Evolutionary conservation across 2,888 invertebrate genomes (phyloP), one percentile per base, ranked within the genome.

Genomic region (Lasioglossum vierecki): DNA sequence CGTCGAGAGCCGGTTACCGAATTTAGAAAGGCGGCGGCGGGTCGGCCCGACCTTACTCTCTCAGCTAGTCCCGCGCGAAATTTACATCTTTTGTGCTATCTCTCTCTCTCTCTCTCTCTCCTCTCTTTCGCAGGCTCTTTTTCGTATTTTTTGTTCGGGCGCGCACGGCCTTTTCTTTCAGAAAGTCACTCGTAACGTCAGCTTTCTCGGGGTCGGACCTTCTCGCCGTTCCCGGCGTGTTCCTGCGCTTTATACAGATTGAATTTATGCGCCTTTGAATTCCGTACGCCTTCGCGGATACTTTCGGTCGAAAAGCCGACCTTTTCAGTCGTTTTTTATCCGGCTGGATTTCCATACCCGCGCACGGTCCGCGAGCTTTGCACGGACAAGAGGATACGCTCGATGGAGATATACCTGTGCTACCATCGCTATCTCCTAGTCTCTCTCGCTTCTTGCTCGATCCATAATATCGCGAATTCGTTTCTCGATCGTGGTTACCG

Each of bases 241-340:
- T 71, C 71, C 72, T 26, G 13, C 44, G 39, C 44, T 72, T 44
- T 72, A 46, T n/a, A 41, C 53, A 44, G 35, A 75, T 79, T 26
- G 79, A 79, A 81, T 78, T 80, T 80, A 80, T 78, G 46, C 44
- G 30, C 70, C 57, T 80, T 60, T 44, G 57, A 71, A 77, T 78
- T 70, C 70, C 79, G 57, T 70, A 71, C 70, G 53, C 71, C 46
- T 78, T 26, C 53, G 13, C 70, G n/a, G 70, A 79, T 79, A 63
- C 46, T 71, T 63, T 71, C 70, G 70, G 71, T 11, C 60, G 35
- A 35, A 4, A 60, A 81, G 71, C 60, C 26, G n/a, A n/a, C 26
- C 18, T 79, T 53, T 68, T 44, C 53, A 49, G 39, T 68, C 68
- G 22, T 79, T 71, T 60, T 70, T 81, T 71, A 60, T 79, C 71